These are phyloP conservation scores for Notiomystis cincta DNA, from an alignment of 2,113 vertebrate genomes.

Conservation along the genomic window DNA sequence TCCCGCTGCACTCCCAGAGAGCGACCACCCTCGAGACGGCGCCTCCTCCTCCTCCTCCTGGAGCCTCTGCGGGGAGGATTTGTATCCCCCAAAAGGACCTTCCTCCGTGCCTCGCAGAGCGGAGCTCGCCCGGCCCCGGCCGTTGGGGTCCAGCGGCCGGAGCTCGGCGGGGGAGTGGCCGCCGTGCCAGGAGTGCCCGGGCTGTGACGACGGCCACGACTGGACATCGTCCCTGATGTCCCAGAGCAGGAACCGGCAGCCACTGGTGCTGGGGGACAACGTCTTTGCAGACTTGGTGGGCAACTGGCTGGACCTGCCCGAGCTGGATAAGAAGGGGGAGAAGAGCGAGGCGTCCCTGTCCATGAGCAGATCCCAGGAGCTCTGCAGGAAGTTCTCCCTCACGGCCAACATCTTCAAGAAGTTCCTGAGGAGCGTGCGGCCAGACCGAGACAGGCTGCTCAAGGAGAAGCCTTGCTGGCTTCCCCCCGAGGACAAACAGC, in stretches of 20 bases:
- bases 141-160: background rate
- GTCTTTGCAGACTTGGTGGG: slow-evolving; percentile 94
- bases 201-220: slow-evolving; percentile 79
- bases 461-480: slow-evolving; percentile 93
- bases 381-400: slow-evolving; percentile 87
- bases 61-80: background rate
- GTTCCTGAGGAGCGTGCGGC: slow-evolving; percentile 88
- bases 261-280: slow-evolving; percentile 92
- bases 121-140: background rate
- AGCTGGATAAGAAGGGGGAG: slow-evolving; percentile 81
- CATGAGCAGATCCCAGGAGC: slow-evolving; percentile 81
- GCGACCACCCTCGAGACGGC: accelerated
- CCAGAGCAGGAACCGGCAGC: slow-evolving; percentile 89
- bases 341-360: slow-evolving; percentile 66
- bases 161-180: background rate
- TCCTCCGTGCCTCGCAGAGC: background rate
- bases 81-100: background rate
- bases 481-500: slow-evolving; percentile 71
- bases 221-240: slow-evolving; percentile 95
- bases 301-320: slow-evolving; percentile 95
- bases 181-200: background rate
- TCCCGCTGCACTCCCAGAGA: accelerated
- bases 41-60: background rate
- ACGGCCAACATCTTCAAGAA: slow-evolving; percentile 96
- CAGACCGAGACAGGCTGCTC: slow-evolving; percentile 88